phyloP scores from a whole-genome alignment of 2,113 vertebrate species.

The Semnornis frantzii region DNA sequence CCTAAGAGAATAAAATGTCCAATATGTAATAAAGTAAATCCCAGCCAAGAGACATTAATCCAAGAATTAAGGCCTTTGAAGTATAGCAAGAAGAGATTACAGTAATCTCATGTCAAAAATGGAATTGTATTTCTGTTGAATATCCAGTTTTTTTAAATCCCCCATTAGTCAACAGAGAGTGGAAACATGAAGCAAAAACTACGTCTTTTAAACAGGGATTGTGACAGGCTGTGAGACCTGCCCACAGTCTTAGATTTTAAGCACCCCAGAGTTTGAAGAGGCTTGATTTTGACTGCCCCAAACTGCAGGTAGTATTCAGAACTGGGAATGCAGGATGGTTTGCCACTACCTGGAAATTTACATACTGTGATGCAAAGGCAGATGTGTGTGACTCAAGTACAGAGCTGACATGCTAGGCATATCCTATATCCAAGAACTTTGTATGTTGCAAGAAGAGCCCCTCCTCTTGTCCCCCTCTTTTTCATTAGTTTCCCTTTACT shows the following conservation, averaged over 20 bases:
- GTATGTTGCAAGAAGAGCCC: background rate
- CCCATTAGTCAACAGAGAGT: background rate
- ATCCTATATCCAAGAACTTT: background rate
- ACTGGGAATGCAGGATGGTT: background rate
- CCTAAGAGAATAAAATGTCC: slow-evolving; percentile 7
- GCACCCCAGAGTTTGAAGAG: background rate
- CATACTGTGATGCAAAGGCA: background rate
- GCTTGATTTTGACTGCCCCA: background rate
- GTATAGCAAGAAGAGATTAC: slow-evolving; percentile 14
- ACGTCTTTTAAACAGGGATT: background rate
- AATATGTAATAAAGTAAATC: slow-evolving; percentile 18
- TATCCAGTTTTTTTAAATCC: background rate
- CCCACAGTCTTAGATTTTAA: background rate
- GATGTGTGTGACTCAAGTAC: background rate
- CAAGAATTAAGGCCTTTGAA: slow-evolving; percentile 47
- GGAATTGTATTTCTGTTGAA: slow-evolving; percentile 30
- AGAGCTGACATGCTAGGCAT: background rate
- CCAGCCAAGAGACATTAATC: slow-evolving; percentile 27
- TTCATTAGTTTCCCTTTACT: slow-evolving; percentile 45
- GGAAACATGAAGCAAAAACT: background rate
- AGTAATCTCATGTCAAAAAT: slow-evolving; percentile 37
- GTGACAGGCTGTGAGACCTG: background rate
- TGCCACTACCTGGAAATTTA: background rate
- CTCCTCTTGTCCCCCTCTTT: slow-evolving; percentile 12
- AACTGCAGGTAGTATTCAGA: background rate